Base-by-base conservation (phyloP, 2,797 vertebrate genomes). In the Epinephelus coioides region DNA sequence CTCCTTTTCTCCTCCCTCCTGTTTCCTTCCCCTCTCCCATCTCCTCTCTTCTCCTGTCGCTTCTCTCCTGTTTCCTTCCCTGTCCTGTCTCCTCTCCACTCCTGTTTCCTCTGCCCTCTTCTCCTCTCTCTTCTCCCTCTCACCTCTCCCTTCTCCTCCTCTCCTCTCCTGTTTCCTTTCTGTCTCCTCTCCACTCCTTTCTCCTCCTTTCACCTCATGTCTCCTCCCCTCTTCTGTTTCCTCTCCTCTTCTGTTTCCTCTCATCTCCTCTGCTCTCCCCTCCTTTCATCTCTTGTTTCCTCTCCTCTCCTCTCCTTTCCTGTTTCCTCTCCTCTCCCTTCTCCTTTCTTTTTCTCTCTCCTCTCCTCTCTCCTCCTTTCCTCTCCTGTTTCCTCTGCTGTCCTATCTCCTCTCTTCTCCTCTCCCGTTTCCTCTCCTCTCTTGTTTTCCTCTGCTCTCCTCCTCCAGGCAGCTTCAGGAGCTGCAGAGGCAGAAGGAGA, bases 401-500 rank as follows among this genome's bases (percentile, higher is more conserved):
- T 21, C 21, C 21, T 21, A 21, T 21, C 21, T 21, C 21, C 1
- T 21, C 10, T 14, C 19, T 14, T 30, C 2, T 53, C 49, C 47
- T 43, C 23, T 1, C 14, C 1, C 17, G 9, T 59, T 50, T 44
- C 55, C 44, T 27, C 40, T 43, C 40, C 11, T 60, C 56, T 34
- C 18, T 12, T 50, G 12, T 55, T 21, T 21, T 3, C 12, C n/a
- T 13, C 46, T 43, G 13, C 17, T 67, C 54, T 61, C 54, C 54
- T 76, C 62, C 66, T 72, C 89, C 76, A 90, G 95, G 76, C 96
- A 97, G 83, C 88, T 95, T 9, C 95, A 96, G 78, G 97, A 96
- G 53, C 94, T 88, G 86, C 97, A 98, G 83, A 93, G 91, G 63
- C 94, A 96, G 47, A 96, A 97, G 78, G 97, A 97, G 79, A 47